phyloP scores from a whole-genome alignment of 2,113 vertebrate genomes.

The Todiramphus saurophagus region DNA sequence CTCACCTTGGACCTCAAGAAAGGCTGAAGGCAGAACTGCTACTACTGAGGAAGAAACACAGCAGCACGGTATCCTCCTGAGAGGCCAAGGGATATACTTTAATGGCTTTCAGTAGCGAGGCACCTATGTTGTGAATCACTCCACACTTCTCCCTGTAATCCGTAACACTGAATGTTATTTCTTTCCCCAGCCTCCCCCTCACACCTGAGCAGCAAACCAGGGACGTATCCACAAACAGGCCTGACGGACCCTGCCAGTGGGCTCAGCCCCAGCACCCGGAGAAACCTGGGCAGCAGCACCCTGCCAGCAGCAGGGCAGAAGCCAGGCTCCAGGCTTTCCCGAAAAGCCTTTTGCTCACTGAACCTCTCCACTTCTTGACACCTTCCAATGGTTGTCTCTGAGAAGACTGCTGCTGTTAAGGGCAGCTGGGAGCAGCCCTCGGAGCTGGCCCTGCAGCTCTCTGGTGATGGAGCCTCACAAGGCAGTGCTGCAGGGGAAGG shows the following conservation, averaged over 20 bases:
- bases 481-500: neutral
- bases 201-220: neutral
- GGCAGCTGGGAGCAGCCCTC: neutral
- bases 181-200: neutral
- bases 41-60: neutral
- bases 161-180: neutral
- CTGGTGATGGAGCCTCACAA: neutral
- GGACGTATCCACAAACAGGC: accelerated
- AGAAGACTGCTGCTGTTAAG: accelerated
- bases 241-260: accelerated
- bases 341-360: neutral
- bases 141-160: neutral
- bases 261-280: neutral
- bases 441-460: accelerated
- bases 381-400: accelerated
- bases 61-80: accelerated
- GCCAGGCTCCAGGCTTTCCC: neutral
- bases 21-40: neutral
- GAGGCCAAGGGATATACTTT: neutral
- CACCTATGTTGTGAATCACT: neutral
- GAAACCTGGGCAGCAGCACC: neutral
- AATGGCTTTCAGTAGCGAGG: neutral
- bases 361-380: neutral
- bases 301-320: neutral
- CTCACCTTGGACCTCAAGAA: neutral